Percentiles rank a stretch among this genome's conserved stretches.
Evolutionary conservation across 2,888 invertebrate species (phyloP).

Genomic region (Platerodrilus igneus): DNA sequence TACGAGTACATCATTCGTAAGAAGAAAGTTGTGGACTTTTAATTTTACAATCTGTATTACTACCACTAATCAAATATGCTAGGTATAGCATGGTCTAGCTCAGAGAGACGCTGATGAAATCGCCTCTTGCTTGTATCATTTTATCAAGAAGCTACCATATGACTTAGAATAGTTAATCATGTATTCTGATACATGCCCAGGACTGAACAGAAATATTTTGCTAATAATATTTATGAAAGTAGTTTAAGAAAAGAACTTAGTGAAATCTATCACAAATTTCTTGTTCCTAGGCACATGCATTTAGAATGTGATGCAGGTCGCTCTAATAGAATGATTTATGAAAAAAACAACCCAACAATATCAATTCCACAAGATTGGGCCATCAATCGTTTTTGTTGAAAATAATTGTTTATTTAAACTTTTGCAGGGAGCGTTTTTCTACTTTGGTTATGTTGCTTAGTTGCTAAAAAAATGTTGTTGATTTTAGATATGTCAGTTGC

Average conservation of each 20-base stretch:
- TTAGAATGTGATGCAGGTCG: background rate
- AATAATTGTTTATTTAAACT: no score
- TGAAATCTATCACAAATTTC: conserved; percentile 5
- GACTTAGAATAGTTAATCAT: background rate
- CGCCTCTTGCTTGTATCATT: conserved; percentile 3
- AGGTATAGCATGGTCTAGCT: conserved; percentile 1
- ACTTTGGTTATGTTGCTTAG: no score
- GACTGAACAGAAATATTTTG: conserved; percentile 1
- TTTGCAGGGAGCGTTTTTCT: no score
- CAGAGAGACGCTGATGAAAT: conserved; percentile 3
- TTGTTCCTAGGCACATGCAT: conserved; percentile 3
- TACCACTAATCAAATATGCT: background rate
- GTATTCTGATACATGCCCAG: conserved; percentile 5
- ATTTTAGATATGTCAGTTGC: no score
- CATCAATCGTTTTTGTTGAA: no score
- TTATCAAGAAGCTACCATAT: conserved; percentile 1
- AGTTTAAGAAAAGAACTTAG: background rate
- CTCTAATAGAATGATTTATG: no score
- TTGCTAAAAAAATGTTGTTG: no score
- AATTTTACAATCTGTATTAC: conserved; percentile 1
- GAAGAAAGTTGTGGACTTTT: conserved; percentile 1
- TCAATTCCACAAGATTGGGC: conserved; percentile 1
- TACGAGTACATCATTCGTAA: background rate
- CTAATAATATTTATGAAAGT: conserved; percentile 2
- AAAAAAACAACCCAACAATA: background rate